A percentile compares a stretch with the other conserved stretches of the same genome.
phyloP scores from a whole-genome alignment of 2,888 invertebrate species.

The Anarsia innoxiella region DNA sequence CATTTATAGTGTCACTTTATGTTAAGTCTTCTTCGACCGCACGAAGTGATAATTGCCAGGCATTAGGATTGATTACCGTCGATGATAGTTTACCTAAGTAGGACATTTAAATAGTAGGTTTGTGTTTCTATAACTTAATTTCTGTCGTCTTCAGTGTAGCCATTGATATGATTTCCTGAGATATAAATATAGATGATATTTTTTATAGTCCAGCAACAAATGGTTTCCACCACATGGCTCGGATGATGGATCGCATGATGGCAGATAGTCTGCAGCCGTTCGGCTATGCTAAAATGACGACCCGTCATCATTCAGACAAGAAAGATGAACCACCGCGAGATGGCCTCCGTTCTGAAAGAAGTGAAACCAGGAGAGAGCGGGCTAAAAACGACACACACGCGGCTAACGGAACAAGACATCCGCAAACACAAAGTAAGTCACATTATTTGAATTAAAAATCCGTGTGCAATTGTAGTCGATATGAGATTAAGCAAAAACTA shows the following conservation, averaged over 20 bases:
- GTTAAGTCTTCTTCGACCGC: too few species aligned
- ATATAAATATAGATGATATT: not conserved
- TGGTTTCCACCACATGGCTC: conserved; percentile 80
- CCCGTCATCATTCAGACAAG: conserved; percentile 56
- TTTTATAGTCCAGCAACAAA: conserved; percentile 60
- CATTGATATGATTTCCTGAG: not conserved
- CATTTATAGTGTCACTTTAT: too few species aligned
- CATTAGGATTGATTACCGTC: not conserved
- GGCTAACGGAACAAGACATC: conserved; percentile 55
- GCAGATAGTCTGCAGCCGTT: conserved; percentile 80
- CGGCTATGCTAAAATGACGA: conserved; percentile 78
- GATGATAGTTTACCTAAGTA: not conserved
- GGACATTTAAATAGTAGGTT: not conserved
- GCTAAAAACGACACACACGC: conserved; percentile 36
- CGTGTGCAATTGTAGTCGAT: not conserved
- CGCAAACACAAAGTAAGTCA: conserved; percentile 56
- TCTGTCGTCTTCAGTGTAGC: not conserved
- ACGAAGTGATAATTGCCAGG: too few species aligned
- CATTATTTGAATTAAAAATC: not conserved
- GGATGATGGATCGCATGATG: conserved; percentile 84
- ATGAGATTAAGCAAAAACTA: not conserved
- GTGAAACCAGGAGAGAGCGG: conserved; percentile 42
- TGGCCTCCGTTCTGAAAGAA: conserved; percentile 45
- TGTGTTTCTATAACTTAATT: not conserved
- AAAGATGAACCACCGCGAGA: conserved; percentile 38